A percentile compares a stretch with the other conserved stretches of the same genome.
These are phyloP conservation scores for Bolborhynchus lineola DNA, from an alignment of 2,113 vertebrate species.

Conservation along the genomic window DNA sequence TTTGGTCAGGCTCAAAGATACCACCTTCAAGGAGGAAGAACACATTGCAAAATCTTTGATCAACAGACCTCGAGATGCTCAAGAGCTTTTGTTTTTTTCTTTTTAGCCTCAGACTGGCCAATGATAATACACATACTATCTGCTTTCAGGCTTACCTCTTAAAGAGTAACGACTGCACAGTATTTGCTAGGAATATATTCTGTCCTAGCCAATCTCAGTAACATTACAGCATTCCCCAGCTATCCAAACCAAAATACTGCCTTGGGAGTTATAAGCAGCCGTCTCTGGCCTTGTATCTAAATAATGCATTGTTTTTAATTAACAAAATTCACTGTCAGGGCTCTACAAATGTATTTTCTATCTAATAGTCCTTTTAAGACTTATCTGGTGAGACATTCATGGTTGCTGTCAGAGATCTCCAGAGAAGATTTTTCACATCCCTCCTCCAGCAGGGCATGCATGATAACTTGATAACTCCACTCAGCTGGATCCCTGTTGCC, in stretches of 20 bases:
- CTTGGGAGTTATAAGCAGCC: neutral
- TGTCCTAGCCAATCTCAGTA: neutral
- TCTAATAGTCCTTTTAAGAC: neutral
- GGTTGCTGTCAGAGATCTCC: neutral
- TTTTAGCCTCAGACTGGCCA: neutral
- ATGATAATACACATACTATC: neutral
- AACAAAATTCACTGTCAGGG: neutral
- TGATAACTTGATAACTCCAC: neutral
- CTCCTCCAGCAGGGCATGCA: neutral
- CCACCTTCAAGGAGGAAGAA: neutral
- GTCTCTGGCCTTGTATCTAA: neutral
- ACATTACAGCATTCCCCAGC: neutral
- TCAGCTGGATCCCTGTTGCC: neutral
- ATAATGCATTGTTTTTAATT: neutral
- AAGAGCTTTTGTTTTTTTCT: neutral
- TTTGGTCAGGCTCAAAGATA: neutral
- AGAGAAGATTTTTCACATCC: neutral
- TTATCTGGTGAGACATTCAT: neutral
- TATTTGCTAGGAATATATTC: neutral
- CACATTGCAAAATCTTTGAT: neutral
- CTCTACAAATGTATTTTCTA: neutral
- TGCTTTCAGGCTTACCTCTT: neutral
- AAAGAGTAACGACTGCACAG: neutral
- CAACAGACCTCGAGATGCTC: neutral
- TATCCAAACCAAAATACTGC: neutral